These are phyloP conservation scores for Lamprotornis superbus DNA, from an alignment of 2,113 vertebrate species.

Conservation along the genomic window DNA sequence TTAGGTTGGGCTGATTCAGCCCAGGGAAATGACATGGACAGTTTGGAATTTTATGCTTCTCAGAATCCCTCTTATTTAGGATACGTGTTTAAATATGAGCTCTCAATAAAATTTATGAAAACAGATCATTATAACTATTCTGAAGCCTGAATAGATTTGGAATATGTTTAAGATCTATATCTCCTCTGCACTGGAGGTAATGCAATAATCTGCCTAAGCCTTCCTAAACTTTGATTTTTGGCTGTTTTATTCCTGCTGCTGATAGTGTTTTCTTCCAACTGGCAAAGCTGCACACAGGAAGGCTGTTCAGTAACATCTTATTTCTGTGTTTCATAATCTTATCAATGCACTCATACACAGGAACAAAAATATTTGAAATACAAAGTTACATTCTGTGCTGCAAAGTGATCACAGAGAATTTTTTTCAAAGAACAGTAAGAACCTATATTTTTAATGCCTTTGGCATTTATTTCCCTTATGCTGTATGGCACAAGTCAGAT, in stretches of 20 bases:
- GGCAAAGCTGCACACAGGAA: neutral
- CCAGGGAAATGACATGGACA: neutral
- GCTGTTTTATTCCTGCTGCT: neutral
- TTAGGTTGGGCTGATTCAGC: neutral
- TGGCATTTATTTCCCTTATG: neutral
- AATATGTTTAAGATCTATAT: neutral
- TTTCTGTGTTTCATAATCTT: constrained; percentile 3
- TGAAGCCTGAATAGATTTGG: neutral
- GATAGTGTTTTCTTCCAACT: neutral
- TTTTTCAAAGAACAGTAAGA: neutral
- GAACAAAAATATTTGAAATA: constrained; percentile 17
- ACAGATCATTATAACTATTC: neutral
- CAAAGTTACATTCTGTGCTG: neutral
- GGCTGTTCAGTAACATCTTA: neutral
- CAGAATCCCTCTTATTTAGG: neutral
- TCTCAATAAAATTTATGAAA: neutral
- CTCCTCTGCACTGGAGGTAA: neutral
- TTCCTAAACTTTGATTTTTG: neutral
- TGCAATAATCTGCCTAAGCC: neutral
- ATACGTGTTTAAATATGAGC: neutral
- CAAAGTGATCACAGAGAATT: neutral
- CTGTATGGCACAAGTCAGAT: neutral
- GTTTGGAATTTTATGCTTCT: neutral
- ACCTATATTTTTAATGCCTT: neutral
- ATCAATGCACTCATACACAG: neutral